These are phyloP conservation scores for Eledona agricola DNA, from an alignment of 2,888 invertebrate genomes.

Conservation along the genomic window DNA sequence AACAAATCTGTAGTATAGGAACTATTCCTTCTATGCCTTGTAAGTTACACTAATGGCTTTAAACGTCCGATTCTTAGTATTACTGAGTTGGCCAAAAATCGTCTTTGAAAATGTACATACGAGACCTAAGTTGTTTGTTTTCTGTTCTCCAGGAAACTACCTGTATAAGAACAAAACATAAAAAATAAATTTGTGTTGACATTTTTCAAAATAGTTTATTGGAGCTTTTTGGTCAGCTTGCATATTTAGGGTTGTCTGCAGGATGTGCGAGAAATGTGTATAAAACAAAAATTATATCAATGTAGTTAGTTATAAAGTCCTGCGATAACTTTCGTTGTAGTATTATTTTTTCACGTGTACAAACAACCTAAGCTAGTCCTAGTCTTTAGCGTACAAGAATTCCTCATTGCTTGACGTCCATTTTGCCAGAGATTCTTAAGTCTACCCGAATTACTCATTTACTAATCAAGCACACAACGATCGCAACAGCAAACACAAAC, in stretches of 20 bases:
- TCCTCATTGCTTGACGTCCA: slow-evolving; percentile 42
- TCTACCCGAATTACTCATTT: slow-evolving; percentile 39
- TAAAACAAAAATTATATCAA: slow-evolving; percentile 5
- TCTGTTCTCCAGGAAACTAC: too few relatives aligned
- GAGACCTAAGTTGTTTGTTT: too few relatives aligned
- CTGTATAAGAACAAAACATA: too few relatives aligned
- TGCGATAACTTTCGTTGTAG: slow-evolving; percentile 21
- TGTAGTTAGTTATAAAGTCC: slow-evolving; percentile 12
- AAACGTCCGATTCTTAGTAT: slow-evolving; percentile 41
- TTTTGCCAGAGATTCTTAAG: slow-evolving; percentile 32
- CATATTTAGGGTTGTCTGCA: slow-evolving; percentile 13
- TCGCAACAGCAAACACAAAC: slow-evolving; percentile 3
- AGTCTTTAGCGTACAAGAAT: slow-evolving; percentile 24
- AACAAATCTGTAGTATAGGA: slow-evolving; percentile 46
- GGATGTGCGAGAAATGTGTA: slow-evolving; percentile 12
- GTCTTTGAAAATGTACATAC: too few relatives aligned
- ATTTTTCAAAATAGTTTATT: too few relatives aligned
- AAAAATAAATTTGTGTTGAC: too few relatives aligned
- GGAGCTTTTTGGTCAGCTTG: too few relatives aligned
- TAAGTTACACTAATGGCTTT: slow-evolving; percentile 47
- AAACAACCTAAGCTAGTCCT: slow-evolving; percentile 24
- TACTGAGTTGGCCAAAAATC: too few relatives aligned
- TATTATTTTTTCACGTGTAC: slow-evolving; percentile 35
- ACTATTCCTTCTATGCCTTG: slow-evolving; percentile 45
- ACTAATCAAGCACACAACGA: slow-evolving; percentile 23